Conservation (phyloP, 2,113 vertebrate genomes). For the Podiceps cristatus region DNA sequence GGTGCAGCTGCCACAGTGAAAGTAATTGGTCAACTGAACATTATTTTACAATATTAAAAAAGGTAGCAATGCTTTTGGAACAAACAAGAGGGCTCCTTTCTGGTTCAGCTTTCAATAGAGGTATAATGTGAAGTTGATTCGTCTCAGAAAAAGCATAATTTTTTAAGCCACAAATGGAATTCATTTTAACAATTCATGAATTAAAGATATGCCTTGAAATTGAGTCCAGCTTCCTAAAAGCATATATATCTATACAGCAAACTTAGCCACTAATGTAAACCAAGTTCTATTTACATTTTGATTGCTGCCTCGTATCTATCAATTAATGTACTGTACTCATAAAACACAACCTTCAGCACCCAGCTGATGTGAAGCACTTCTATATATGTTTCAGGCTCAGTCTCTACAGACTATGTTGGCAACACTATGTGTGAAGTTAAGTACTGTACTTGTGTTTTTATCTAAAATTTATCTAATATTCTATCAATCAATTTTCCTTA, state of each 20-base stretch:
- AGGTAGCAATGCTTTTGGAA: background rate
- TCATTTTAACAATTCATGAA: conserved; percentile 61
- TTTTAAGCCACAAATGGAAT: conserved; percentile 49
- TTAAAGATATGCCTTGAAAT: conserved; percentile 62
- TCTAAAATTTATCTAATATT: background rate
- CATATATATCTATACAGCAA: conserved; percentile 34
- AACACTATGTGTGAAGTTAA: background rate
- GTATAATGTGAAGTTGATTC: conserved; percentile 9
- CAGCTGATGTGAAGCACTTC: conserved; percentile 16
- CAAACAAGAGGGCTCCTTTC: background rate
- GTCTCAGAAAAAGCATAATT: conserved; percentile 19
- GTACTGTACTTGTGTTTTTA: background rate
- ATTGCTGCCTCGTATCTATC: conserved; percentile 55
- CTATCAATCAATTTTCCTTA: background rate
- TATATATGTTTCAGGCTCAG: background rate
- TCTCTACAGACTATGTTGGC: background rate
- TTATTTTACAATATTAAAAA: background rate
- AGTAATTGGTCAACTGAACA: background rate
- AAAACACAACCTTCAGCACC: conserved; percentile 53
- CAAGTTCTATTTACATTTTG: conserved; percentile 65
- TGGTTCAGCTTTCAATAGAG: background rate
- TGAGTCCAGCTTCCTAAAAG: conserved; percentile 41
- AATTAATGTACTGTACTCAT: conserved; percentile 47
- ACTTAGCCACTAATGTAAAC: conserved; percentile 24
- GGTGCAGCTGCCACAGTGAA: background rate